These are phyloP conservation scores for Ecdyonurus torrentis DNA, from an alignment of 2,888 invertebrate species.

Conservation along the genomic window DNA sequence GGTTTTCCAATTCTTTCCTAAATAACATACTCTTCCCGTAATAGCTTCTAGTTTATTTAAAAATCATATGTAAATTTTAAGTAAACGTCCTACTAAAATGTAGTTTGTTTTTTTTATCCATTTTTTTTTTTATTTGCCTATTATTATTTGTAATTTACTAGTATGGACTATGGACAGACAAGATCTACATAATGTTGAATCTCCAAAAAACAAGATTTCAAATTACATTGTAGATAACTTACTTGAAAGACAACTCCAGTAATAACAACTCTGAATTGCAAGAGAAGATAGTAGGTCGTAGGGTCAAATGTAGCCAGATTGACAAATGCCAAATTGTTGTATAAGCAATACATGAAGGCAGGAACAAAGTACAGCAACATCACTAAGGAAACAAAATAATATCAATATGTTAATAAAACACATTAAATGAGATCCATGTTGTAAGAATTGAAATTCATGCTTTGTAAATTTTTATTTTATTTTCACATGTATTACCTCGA, in stretches of 20 bases:
- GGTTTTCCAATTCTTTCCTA: too few species aligned
- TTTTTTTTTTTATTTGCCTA: too few species aligned
- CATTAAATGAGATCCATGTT: not conserved
- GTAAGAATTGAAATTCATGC: not conserved
- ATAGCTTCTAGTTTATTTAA: too few species aligned
- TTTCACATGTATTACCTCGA: conserved; percentile 19
- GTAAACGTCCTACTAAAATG: too few species aligned
- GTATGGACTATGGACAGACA: too few species aligned
- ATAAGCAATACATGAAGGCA: conserved; percentile 77
- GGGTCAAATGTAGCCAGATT: conserved; percentile 86
- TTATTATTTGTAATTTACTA: too few species aligned
- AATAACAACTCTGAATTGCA: conserved; percentile 82
- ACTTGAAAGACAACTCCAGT: conserved; percentile 89
- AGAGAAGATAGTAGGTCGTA: conserved; percentile 77
- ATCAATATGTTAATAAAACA: not conserved
- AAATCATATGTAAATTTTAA: too few species aligned
- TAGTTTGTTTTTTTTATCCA: too few species aligned
- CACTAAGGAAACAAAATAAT: conserved; percentile 26
- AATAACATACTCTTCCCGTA: too few species aligned
- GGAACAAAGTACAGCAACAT: conserved; percentile 75
- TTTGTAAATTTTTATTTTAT: too few species aligned
- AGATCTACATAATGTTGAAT: not conserved
- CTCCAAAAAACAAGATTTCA: not conserved
- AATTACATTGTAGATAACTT: conserved; percentile 17
- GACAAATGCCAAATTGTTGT: conserved; percentile 85